A percentile compares a stretch with the other conserved stretches of the same genome.
Conservation (phyloP, 2,797 vertebrate species). For the Odontamblyopus rebecca region DNA sequence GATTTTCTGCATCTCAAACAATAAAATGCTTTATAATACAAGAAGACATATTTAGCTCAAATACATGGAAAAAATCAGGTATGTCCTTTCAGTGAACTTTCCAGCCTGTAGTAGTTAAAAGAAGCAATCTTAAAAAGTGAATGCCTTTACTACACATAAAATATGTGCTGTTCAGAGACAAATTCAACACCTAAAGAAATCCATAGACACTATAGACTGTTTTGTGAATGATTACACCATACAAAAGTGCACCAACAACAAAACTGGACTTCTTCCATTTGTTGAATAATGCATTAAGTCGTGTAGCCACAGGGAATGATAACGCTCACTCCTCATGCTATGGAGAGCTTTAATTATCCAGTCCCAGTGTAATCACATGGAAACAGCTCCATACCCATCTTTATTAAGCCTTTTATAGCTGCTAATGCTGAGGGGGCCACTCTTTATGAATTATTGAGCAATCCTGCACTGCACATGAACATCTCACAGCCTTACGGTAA, state of each 20-base stretch:
- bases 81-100: not conserved
- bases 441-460: slow-evolving; percentile 70
- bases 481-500: slow-evolving; percentile 30
- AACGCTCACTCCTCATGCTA: slow-evolving; percentile 64
- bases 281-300: slow-evolving; percentile 68
- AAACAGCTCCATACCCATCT: slow-evolving; percentile 66
- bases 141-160: not conserved
- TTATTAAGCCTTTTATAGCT: slow-evolving; percentile 67
- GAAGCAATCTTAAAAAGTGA: not conserved
- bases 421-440: slow-evolving; percentile 59
- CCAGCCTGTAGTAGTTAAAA: not conserved
- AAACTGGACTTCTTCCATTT: slow-evolving; percentile 44
- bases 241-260: slow-evolving; percentile 10
- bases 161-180: not conserved
- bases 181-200: slow-evolving; percentile 8
- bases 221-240: not conserved
- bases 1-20: too few relatives aligned
- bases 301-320: slow-evolving; percentile 64
- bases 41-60: too few relatives aligned
- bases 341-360: slow-evolving; percentile 71
- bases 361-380: slow-evolving; percentile 68
- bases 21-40: too few relatives aligned
- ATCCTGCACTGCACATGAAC: slow-evolving; percentile 44
- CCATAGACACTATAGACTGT: slow-evolving; percentile 2
- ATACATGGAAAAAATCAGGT: too few relatives aligned